Evolutionary conservation across 2,888 invertebrate genomes (phyloP).

Genomic region (Andrena bicolor): DNA sequence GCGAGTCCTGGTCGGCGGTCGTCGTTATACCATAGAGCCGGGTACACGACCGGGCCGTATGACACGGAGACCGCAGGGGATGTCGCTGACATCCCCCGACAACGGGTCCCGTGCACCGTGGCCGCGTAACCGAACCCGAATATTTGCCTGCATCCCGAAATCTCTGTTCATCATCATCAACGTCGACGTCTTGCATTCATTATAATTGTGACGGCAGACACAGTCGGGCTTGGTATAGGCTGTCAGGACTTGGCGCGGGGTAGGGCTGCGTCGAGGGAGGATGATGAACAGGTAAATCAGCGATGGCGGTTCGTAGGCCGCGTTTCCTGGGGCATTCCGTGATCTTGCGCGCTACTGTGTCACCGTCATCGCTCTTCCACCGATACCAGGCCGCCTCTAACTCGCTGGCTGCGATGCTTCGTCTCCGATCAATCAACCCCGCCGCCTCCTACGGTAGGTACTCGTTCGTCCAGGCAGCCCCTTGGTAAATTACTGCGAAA

Average conservation of each 20-base stretch:
- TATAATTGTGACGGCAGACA: slow-evolving; percentile 48
- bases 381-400: background rate
- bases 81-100: slow-evolving; percentile 67
- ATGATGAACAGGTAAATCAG: slow-evolving; percentile 42
- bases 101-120: slow-evolving; percentile 50
- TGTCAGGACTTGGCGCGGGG: slow-evolving; percentile 10
- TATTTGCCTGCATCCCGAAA: slow-evolving; percentile 60
- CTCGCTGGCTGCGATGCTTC: slow-evolving; percentile 45
- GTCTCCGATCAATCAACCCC: slow-evolving; percentile 70
- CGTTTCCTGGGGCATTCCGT: slow-evolving; percentile 27
- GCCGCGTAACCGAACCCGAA: slow-evolving; percentile 55
- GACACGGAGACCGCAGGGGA: slow-evolving; percentile 60
- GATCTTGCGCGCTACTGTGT: background rate
- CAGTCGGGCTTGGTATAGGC: slow-evolving; percentile 22
- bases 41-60: slow-evolving; percentile 36
- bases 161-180: slow-evolving; percentile 64
- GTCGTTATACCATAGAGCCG: slow-evolving; percentile 53
- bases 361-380: background rate
- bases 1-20: slow-evolving; percentile 28
- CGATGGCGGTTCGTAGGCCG: slow-evolving; percentile 4
- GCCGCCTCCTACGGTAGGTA: slow-evolving; percentile 44
- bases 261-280: slow-evolving; percentile 26
- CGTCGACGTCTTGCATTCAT: slow-evolving; percentile 70
- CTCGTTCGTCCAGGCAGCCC: slow-evolving; percentile 37
- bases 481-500: slow-evolving; percentile 71